Evolutionary conservation across 2,113 vertebrate genomes (phyloP), one percentile per base, ranked within the genome.

Genomic region (Actenoides hombroni): DNA sequence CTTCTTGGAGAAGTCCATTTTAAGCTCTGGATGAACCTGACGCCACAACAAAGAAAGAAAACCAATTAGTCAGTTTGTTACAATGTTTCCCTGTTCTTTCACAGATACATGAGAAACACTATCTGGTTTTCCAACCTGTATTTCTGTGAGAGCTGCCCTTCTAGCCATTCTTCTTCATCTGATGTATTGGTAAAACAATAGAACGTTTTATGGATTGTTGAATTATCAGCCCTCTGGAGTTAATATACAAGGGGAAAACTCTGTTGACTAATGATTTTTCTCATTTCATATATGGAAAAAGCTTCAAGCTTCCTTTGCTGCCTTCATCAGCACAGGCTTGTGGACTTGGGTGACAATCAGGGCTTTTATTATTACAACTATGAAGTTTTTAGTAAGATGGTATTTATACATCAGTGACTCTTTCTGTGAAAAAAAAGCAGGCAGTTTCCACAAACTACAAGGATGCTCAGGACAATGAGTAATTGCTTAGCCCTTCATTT

Each of bases 401-500:
- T 54, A 26, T 81, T 61, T 24, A 61, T 51, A 95, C 64, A 70
- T 42, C 83, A 67, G 26, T 57, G 61, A 84, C 48, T 89, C 94
- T 48, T 76, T 92, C 63, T 74, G 40, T 79, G 83, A 94, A 93
- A 94, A 93, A 94, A 79, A 68, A 80, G n/a, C 23, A 86, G 63
- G 83, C 79, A 37, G 44, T 71, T 92, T 93, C 75, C 92, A 74
- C 83, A 67, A 95, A 56, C 78, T 37, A 57, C 80, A 90, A 67
- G 71, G 44, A 86, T 65, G 49, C 35, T 81, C 48, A 90, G 83
- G 79, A 96, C 64, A 90, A 88, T 60, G 97, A 97, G 96, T 92
- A 97, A 94, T 85, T 96, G 67, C 85, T 69, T 68, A 94, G 59
- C 17, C 35, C 28, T 93, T 94, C 63, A 83, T 96, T 97, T 98